Evolutionary conservation across 1,140 invertebrate genomes (phyloP).

Genomic region (Pseudomyrmex gracilis): DNA sequence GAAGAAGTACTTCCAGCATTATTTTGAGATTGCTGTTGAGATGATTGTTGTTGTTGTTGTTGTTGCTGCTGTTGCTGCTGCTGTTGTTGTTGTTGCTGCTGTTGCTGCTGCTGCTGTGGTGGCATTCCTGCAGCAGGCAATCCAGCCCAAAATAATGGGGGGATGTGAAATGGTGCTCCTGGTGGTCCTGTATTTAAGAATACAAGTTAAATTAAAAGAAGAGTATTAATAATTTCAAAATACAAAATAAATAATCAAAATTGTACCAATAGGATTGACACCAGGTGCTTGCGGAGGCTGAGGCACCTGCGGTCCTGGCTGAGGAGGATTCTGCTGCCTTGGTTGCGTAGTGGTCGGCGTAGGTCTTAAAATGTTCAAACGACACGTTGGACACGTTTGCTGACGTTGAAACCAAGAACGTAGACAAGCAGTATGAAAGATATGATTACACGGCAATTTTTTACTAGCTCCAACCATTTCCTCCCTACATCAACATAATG

Average conservation of each 20-base stretch:
- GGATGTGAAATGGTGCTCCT: conserved; percentile 78
- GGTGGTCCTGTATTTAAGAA: conserved; percentile 10
- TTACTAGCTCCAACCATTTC: conserved; percentile 93
- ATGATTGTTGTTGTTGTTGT: conserved; percentile 32
- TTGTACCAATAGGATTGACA: conserved; percentile 77
- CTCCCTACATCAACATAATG: conserved; percentile 79
- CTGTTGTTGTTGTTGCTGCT: conserved; percentile 30
- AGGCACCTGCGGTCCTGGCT: conserved; percentile 80
- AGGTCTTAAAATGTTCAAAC: conserved; percentile 96
- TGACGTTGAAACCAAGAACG: conserved; percentile 99
- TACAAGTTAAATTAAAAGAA: conserved; percentile 25
- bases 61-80: conserved; percentile 43
- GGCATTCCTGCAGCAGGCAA: conserved; percentile 76
- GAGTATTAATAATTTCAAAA: background rate
- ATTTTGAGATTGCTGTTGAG: conserved; percentile 66
- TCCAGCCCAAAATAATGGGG: conserved; percentile 80
- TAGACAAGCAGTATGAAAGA: conserved; percentile 99
- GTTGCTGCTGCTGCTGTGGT: conserved; percentile 55
- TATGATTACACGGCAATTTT: conserved; percentile 99
- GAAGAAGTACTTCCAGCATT: conserved; percentile 74
- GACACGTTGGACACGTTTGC: conserved; percentile 99
- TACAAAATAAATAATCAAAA: background rate
- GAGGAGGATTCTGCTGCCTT: conserved; percentile 79
- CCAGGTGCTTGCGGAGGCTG: conserved; percentile 80
- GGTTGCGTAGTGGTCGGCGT: conserved; percentile 81